phyloP scores from a whole-genome alignment of 2,888 invertebrate genomes.

The Drosophila conformis region DNA sequence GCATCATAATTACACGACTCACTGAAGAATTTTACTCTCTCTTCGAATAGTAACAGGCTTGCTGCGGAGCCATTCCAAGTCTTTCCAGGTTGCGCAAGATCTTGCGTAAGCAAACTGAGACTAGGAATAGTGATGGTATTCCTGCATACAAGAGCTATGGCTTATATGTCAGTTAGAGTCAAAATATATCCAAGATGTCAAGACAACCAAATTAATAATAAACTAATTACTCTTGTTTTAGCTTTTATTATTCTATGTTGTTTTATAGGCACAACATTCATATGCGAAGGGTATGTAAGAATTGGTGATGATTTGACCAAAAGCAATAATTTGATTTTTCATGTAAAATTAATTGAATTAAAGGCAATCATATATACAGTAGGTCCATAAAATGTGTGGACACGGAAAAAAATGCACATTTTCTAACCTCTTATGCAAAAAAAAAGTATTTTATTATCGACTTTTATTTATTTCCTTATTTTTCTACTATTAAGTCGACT shows the following conservation, averaged over 20 bases:
- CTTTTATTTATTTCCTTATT: no score
- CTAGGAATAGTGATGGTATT: neutral
- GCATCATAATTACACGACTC: neutral
- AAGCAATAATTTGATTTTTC: conserved; percentile 25
- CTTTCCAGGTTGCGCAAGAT: neutral
- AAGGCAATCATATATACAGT: conserved; percentile 35
- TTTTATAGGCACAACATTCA: neutral
- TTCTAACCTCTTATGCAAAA: no score
- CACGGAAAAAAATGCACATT: no score
- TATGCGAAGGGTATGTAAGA: neutral
- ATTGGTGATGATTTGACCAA: conserved; percentile 1
- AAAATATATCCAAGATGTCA: neutral
- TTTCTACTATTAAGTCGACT: no score
- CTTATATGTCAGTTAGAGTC: neutral
- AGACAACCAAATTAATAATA: neutral
- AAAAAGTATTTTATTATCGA: no score
- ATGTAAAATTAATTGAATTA: conserved; percentile 71
- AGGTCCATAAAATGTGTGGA: no score
- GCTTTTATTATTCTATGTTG: neutral
- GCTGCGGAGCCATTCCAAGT: neutral
- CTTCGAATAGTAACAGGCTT: neutral
- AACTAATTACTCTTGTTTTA: neutral
- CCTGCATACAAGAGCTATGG: neutral
- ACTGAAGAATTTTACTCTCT: no score
- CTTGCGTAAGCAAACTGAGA: neutral